phyloP scores from a whole-genome alignment of 1,140 invertebrate species.

The Protaetia brevitarsis region DNA sequence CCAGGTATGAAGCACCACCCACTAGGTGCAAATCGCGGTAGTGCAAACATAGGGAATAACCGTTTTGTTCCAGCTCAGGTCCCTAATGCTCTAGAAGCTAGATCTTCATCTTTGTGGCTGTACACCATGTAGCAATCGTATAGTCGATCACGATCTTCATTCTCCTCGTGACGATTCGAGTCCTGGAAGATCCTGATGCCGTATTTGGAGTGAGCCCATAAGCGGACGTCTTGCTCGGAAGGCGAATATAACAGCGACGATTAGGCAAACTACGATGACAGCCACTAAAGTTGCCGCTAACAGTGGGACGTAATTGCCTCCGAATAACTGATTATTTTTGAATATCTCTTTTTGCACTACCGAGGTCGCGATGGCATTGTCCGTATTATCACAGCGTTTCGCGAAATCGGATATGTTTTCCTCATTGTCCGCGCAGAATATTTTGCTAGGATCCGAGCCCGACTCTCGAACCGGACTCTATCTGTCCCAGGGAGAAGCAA shows the following conservation, averaged over 20 bases:
- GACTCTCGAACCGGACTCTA: constrained; percentile 65
- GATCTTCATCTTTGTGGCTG: constrained; percentile 79
- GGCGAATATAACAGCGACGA: constrained; percentile 68
- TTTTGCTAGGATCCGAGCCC: constrained; percentile 59
- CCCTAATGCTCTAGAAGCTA: constrained; percentile 74
- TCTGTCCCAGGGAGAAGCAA: constrained; percentile 62
- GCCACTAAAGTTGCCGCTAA: constrained; percentile 67
- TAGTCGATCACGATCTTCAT: constrained; percentile 67
- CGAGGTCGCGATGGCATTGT: constrained; percentile 60
- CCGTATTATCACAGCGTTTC: constrained; percentile 60
- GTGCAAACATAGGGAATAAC: constrained; percentile 70
- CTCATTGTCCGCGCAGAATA: constrained; percentile 55
- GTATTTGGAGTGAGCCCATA: constrained; percentile 72
- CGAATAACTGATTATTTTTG: constrained; percentile 54
- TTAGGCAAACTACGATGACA: constrained; percentile 66
- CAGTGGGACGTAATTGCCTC: constrained; percentile 66
- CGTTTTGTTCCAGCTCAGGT: constrained; percentile 73
- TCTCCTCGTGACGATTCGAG: constrained; percentile 52
- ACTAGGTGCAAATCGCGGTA: constrained; percentile 69
- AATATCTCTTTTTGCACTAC: constrained; percentile 59
- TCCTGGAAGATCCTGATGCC: constrained; percentile 69
- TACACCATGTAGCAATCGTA: constrained; percentile 88
- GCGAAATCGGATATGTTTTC: constrained; percentile 59
- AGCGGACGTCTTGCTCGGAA: constrained; percentile 71
- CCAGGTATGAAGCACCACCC: constrained; percentile 60